Conservation (phyloP, 2,888 invertebrate species). For the Scaptomyza cyrtandrae region DNA sequence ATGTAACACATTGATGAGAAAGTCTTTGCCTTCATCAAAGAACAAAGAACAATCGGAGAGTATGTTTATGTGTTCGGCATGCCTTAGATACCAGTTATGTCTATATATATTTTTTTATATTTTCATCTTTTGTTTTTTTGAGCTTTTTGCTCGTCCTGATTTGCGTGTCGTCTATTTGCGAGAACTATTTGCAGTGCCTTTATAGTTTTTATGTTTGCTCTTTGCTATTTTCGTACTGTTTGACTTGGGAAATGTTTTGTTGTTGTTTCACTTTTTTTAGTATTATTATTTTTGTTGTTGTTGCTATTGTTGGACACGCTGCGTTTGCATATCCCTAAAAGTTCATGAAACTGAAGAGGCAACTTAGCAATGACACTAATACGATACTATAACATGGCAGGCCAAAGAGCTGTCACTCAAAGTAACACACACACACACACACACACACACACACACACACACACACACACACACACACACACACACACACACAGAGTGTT, state of each 20-base stretch:
- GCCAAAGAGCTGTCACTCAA: conserved; percentile 65
- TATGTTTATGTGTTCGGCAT: neutral
- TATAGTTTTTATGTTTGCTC: conserved; percentile 45
- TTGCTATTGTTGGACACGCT: conserved; percentile 12
- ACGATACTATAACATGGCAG: conserved; percentile 51
- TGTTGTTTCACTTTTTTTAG: conserved; percentile 14
- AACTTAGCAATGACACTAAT: conserved; percentile 73
- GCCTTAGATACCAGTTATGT: neutral
- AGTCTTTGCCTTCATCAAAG: too few species aligned
- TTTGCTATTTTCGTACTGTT: conserved; percentile 46
- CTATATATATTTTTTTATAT: neutral
- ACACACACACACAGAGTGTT: neutral
- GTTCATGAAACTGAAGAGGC: conserved; percentile 61
- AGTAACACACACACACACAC: conserved; percentile 28
- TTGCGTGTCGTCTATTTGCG: conserved; percentile 42
- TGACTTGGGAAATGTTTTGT: conserved; percentile 44
- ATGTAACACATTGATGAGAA: neutral
- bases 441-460: conserved; percentile 3
- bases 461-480: conserved; percentile 3
- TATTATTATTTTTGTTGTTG: conserved; percentile 26
- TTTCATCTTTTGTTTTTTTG: neutral
- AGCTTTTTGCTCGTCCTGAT: conserved; percentile 6
- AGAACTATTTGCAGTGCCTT: conserved; percentile 64
- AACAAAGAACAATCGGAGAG: neutral
- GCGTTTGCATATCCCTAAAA: conserved; percentile 57